These are phyloP conservation scores for Lasioglossum pauxillum DNA, from an alignment of 2,888 invertebrate species.

Conservation along the genomic window DNA sequence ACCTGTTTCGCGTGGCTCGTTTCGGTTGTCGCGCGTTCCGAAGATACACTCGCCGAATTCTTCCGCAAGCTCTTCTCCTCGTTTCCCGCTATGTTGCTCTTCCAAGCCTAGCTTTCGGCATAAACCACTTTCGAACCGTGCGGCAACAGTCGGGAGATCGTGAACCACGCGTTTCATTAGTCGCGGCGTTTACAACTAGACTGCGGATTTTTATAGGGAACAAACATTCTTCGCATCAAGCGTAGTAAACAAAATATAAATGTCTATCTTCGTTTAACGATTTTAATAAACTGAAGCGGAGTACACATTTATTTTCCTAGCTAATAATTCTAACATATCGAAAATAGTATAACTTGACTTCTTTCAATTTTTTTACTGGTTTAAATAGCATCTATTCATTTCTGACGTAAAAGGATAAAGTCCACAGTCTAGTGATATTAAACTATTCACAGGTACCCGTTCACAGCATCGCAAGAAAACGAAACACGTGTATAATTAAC, in stretches of 20 bases:
- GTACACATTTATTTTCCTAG: no score
- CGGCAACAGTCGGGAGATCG: background rate
- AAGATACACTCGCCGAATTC: background rate
- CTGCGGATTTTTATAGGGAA: background rate
- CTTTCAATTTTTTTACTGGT: background rate
- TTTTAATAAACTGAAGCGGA: no score
- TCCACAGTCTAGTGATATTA: background rate
- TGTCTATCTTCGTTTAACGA: no score
- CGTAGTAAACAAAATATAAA: no score
- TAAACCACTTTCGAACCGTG: background rate
- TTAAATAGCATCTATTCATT: background rate
- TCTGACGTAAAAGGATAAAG: background rate
- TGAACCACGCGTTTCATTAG: background rate
- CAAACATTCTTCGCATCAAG: no score
- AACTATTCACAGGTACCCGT: background rate
- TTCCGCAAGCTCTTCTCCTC: background rate
- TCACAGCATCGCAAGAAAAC: background rate
- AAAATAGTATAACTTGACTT: background rate
- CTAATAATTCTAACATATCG: no score
- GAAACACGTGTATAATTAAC: background rate
- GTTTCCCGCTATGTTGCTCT: background rate
- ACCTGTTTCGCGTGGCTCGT: background rate
- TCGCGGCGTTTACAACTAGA: background rate
- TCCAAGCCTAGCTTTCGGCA: background rate
- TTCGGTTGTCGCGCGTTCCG: slow-evolving; percentile 11